Evolutionary conservation across 2,888 invertebrate genomes (phyloP).

Genomic region (Folsomia manolachei): DNA sequence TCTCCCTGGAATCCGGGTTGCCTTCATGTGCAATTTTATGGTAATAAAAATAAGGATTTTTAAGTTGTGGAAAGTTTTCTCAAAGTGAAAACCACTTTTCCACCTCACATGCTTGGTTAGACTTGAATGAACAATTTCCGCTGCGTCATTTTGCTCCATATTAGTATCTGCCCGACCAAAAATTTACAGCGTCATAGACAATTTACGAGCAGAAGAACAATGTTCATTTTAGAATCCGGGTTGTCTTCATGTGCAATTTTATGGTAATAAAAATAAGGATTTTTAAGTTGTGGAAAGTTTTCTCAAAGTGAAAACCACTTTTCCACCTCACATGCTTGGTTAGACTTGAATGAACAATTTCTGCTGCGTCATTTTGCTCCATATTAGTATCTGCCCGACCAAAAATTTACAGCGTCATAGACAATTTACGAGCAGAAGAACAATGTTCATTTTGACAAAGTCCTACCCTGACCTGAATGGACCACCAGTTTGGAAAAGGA

Average conservation of each 20-base stretch:
- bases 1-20: too few relatives aligned
- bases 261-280: too few relatives aligned
- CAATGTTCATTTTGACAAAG: not conserved
- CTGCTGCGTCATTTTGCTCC: not conserved
- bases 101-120: not conserved
- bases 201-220: not conserved
- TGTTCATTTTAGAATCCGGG: not conserved
- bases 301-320: not conserved
- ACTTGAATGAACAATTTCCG: too few relatives aligned
- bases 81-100: not conserved
- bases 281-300: not conserved
- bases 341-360: too few relatives aligned
- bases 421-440: not conserved
- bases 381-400: not conserved
- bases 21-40: too few relatives aligned
- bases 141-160: not conserved
- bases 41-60: too few relatives aligned
- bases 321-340: not conserved
- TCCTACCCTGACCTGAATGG: too few relatives aligned
- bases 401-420: not conserved
- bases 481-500: too few relatives aligned
- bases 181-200: not conserved
- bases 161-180: not conserved
- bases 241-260: too few relatives aligned
- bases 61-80: not conserved